Conservation (phyloP, 2,113 vertebrate genomes). For the Smithornis capensis region DNA sequence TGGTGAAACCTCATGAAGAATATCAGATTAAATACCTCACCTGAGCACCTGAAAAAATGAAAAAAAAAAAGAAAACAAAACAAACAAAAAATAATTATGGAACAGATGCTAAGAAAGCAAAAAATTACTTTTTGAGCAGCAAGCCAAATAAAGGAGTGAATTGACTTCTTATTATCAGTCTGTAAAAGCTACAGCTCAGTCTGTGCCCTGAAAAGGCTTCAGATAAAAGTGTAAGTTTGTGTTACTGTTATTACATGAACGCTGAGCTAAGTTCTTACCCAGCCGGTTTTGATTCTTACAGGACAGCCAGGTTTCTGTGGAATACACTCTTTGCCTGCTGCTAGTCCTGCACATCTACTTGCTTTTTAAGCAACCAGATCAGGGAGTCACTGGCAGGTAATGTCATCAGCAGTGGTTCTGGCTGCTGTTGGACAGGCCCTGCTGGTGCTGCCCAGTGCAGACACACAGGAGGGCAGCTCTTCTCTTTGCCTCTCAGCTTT, state of each 20-base stretch:
- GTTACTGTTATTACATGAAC: accelerated
- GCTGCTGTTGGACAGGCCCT: accelerated
- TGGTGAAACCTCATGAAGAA: neutral
- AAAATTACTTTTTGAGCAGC: neutral
- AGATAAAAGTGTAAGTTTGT: neutral
- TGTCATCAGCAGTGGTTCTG: accelerated
- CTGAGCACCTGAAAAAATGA: neutral
- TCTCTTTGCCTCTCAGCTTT: neutral
- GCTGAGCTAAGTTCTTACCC: neutral
- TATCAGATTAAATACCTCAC: neutral
- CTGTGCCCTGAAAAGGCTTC: neutral
- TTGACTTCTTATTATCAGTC: neutral
- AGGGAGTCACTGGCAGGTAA: neutral
- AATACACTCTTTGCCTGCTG: neutral
- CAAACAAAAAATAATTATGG: neutral
- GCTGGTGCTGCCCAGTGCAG: accelerated
- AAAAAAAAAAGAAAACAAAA: neutral
- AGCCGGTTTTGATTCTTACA: neutral
- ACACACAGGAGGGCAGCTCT: neutral
- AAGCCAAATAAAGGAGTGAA: neutral
- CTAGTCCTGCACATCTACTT: neutral
- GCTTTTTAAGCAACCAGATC: neutral
- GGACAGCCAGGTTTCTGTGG: neutral
- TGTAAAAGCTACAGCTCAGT: neutral
- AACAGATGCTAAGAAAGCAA: neutral